Percentiles rank a stretch among this genome's conserved stretches.
Evolutionary conservation across 2,888 invertebrate species (phyloP).

Genomic region (Acronicta psi): DNA sequence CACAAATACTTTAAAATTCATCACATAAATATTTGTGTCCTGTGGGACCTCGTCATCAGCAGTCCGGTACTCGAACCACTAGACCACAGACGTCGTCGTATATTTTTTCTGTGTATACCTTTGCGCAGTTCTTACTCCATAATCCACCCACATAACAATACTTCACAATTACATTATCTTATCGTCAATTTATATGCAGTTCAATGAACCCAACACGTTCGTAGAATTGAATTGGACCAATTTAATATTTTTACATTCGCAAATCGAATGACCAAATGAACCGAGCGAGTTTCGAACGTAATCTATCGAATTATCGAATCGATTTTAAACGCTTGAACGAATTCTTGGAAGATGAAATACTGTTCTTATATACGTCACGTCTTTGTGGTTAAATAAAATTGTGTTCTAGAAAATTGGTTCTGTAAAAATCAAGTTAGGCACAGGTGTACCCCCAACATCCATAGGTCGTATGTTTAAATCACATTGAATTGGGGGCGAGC

Average conservation of each 20-base stretch:
- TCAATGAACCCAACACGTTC: constrained; percentile 7
- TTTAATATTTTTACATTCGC: constrained; percentile 36
- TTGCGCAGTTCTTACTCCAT: background rate
- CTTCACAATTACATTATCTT: too few relatives aligned
- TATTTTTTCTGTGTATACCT: background rate
- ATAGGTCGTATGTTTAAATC: too few relatives aligned
- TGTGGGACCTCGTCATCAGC: too few relatives aligned
- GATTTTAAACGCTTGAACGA: constrained; percentile 38
- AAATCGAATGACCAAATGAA: constrained; percentile 38
- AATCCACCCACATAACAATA: too few relatives aligned
- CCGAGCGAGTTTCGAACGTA: constrained; percentile 30
- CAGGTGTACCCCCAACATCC: too few relatives aligned
- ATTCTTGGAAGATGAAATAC: constrained; percentile 34
- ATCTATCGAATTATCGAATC: constrained; percentile 37
- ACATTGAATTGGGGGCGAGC: too few relatives aligned
- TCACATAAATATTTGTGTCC: too few relatives aligned
- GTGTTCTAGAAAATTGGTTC: constrained; percentile 6
- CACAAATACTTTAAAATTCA: too few relatives aligned
- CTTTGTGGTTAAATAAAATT: constrained; percentile 30
- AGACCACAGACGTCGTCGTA: too few relatives aligned
- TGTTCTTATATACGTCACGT: constrained; percentile 34
- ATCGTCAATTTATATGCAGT: background rate
- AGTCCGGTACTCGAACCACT: too few relatives aligned
- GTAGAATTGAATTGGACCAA: constrained; percentile 29
- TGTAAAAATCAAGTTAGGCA: constrained; percentile 1